Evolutionary conservation across 1,140 invertebrate genomes (phyloP).

Genomic region (Brevipalpus yothersi): DNA sequence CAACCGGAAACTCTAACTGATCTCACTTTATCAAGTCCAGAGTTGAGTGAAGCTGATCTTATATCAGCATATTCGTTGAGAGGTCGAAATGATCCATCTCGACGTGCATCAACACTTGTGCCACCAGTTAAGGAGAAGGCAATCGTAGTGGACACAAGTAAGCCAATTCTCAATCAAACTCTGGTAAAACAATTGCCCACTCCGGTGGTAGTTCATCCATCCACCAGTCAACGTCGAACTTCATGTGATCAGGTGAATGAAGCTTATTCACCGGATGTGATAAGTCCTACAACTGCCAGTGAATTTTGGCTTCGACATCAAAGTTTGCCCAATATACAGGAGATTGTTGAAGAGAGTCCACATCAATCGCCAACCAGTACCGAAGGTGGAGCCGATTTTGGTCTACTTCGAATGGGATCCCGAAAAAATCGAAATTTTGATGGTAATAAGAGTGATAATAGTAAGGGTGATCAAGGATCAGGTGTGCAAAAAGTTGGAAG

Average conservation of each 20-base stretch:
- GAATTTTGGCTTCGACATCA: slow-evolving; percentile 4
- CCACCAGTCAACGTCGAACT: neutral
- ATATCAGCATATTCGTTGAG: neutral
- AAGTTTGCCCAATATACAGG: slow-evolving; percentile 8
- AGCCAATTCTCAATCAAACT: neutral
- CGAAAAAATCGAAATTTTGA: neutral
- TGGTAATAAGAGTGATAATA: neutral
- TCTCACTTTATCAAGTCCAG: neutral
- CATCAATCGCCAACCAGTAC: neutral
- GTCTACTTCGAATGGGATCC: neutral
- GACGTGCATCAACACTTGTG: neutral
- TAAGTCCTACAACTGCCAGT: neutral
- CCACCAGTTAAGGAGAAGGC: neutral
- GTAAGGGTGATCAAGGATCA: neutral
- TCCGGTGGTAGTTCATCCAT: neutral
- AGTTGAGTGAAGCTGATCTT: neutral
- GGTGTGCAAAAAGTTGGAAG: neutral
- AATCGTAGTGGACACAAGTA: neutral
- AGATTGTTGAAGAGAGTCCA: slow-evolving; percentile 1
- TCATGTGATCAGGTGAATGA: neutral
- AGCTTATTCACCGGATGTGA: neutral
- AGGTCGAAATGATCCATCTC: neutral
- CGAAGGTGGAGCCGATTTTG: neutral
- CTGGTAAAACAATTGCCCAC: neutral
- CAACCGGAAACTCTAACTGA: neutral